phyloP scores from a whole-genome alignment of 2,888 invertebrate genomes.

The Diploptera punctata region DNA sequence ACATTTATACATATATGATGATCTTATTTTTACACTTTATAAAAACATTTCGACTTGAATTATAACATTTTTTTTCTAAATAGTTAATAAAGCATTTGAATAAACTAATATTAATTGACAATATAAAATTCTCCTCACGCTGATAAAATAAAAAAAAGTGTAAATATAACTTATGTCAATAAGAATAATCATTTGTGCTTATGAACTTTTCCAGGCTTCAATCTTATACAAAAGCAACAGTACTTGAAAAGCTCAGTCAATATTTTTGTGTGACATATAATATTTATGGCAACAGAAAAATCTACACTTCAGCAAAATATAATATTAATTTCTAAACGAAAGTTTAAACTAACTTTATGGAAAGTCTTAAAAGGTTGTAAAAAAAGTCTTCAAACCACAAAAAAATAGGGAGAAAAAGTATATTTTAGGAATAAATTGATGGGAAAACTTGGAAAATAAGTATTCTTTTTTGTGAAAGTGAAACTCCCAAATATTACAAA shows the following conservation, averaged over 20 bases:
- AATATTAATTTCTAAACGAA: too few relatives aligned
- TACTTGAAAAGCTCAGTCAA: too few relatives aligned
- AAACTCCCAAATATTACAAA: too few relatives aligned
- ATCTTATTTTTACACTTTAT: slow-evolving; percentile 18
- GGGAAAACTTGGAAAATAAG: too few relatives aligned
- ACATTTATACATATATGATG: slow-evolving; percentile 19
- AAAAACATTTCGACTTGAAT: slow-evolving; percentile 18
- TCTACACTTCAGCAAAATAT: too few relatives aligned
- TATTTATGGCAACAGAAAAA: background rate
- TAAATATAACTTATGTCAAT: background rate
- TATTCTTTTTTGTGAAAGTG: too few relatives aligned
- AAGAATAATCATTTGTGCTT: background rate
- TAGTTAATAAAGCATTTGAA: slow-evolving; percentile 27
- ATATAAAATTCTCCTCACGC: slow-evolving; percentile 24
- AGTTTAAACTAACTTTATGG: too few relatives aligned
- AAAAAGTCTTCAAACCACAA: too few relatives aligned
- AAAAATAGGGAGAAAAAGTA: too few relatives aligned
- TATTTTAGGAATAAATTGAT: too few relatives aligned
- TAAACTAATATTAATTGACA: slow-evolving; percentile 17
- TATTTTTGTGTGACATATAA: background rate
- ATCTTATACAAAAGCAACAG: too few relatives aligned
- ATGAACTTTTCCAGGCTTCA: slow-evolving; percentile 2
- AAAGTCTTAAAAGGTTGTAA: too few relatives aligned
- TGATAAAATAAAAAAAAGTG: background rate
- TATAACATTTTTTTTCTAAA: background rate